These are phyloP conservation scores for Laothoe populi DNA, from an alignment of 2,888 invertebrate species.

Conservation along the genomic window DNA sequence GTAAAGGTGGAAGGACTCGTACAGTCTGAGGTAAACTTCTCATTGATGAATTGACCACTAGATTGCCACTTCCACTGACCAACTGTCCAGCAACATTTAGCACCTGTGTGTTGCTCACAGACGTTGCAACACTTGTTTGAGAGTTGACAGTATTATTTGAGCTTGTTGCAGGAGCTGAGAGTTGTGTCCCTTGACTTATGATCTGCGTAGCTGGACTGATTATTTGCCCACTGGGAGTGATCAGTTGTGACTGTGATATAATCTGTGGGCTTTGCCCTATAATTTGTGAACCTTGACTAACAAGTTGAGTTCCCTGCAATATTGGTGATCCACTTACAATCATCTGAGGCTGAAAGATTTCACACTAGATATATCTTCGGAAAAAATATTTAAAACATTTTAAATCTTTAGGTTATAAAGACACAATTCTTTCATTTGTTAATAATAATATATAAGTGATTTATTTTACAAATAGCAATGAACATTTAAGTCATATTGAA, in stretches of 20 bases:
- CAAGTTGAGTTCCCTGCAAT: slow-evolving; percentile 74
- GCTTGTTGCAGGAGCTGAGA: slow-evolving; percentile 67
- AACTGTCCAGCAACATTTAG: slow-evolving; percentile 72
- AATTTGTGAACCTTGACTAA: slow-evolving; percentile 73
- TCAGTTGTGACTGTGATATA: slow-evolving; percentile 70
- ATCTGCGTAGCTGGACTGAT: slow-evolving; percentile 76
- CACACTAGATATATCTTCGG: slow-evolving; percentile 3
- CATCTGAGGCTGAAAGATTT: slow-evolving; percentile 72
- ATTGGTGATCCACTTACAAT: slow-evolving; percentile 75
- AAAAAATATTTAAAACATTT: not conserved
- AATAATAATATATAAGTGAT: too few relatives aligned
- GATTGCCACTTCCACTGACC: slow-evolving; percentile 62
- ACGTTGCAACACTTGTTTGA: slow-evolving; percentile 59
- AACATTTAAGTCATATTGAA: too few relatives aligned
- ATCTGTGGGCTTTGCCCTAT: slow-evolving; percentile 72
- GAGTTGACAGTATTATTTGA: slow-evolving; percentile 56
- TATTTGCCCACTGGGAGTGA: slow-evolving; percentile 66
- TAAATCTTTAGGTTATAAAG: not conserved
- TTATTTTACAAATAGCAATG: too few relatives aligned
- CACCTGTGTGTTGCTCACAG: slow-evolving; percentile 64
- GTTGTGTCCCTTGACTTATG: slow-evolving; percentile 77
- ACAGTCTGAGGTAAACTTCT: slow-evolving; percentile 74
- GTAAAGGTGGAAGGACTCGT: slow-evolving; percentile 71
- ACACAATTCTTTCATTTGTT: too few relatives aligned
- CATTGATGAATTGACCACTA: slow-evolving; percentile 74